Evolutionary conservation across 2,797 vertebrate species (phyloP), one percentile per base, ranked within the genome.

Genomic region (Helicolenus hilgendorfi): DNA sequence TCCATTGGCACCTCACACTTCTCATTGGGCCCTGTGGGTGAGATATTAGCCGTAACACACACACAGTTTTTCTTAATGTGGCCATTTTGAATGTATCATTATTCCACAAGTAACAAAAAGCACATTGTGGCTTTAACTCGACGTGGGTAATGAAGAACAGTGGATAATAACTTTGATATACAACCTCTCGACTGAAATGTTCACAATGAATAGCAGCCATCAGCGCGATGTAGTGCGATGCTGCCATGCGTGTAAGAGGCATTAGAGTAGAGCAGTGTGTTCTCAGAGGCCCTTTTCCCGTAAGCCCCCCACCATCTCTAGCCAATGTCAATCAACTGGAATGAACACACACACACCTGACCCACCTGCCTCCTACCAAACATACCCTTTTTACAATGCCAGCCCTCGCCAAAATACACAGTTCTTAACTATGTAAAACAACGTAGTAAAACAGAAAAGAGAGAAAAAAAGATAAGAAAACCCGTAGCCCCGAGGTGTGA

Each of bases 1-100:
- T 97, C 93, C 58, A 79, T 29, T 70, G 96, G 96, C 68, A 97
- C 93, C 27, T 91, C 88, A 80, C 96, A 97, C 72, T 62, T 83
- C 85, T 94, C 91, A 11, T 2, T 55, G 35, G 84, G 80, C 70
- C 94, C 96, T 95, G 7, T 27, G 65, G 67, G 84, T 45, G 65
- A 87, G 58, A 90, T 27, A 81, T 84, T 75, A 85, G 18, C 60
- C 14, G 70, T 89, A 45, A 45, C 35, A 36, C 81, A 91, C 53
- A 72, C 56, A 72, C 56, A 55, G 10, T 59, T 59, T 78, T 72
- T 60, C 31, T 76, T 79, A 55, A 56, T 77, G 53, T 64, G 68
- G 8, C 49, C 55, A n/a, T 71, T 85, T 85, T 55, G 4, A 91
- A 79, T 68, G 56, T 72, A 77, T 85, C 58, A 63, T 86, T 87